phyloP scores from a whole-genome alignment of 1,140 invertebrate species.

The Drosophila quadrilineata region DNA sequence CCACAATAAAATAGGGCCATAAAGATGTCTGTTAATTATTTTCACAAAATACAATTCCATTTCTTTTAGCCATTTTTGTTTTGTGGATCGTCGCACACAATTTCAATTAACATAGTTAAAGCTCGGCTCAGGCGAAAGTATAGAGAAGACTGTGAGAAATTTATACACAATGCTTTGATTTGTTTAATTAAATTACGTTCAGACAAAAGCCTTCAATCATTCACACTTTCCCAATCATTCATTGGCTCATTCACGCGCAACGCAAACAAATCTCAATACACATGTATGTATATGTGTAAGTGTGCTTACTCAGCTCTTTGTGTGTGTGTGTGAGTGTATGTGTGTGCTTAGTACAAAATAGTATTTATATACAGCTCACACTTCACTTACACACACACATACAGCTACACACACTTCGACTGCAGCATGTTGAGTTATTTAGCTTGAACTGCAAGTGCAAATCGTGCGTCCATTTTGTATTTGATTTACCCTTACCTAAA shows the following conservation, averaged over 20 bases:
- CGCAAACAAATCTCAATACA: slow-evolving; percentile 55
- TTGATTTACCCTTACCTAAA: background rate
- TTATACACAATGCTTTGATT: slow-evolving; percentile 49
- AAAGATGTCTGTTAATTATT: slow-evolving; percentile 61
- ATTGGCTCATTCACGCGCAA: slow-evolving; percentile 74
- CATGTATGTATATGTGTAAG: slow-evolving; percentile 22
- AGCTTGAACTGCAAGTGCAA: slow-evolving; percentile 38
- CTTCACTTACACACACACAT: slow-evolving; percentile 28
- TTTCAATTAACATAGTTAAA: slow-evolving; percentile 79
- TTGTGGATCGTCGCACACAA: slow-evolving; percentile 65
- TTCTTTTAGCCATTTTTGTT: slow-evolving; percentile 12
- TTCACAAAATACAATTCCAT: slow-evolving; percentile 28
- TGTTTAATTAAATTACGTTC: slow-evolving; percentile 79
- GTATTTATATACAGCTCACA: slow-evolving; percentile 18
- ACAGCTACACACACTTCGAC: background rate
- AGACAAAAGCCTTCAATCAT: slow-evolving; percentile 76
- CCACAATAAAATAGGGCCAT: slow-evolving; percentile 11
- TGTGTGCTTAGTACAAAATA: background rate
- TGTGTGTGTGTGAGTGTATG: background rate
- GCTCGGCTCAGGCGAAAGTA: too few relatives aligned
- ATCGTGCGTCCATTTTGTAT: slow-evolving; percentile 37
- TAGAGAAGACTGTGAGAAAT: too few relatives aligned
- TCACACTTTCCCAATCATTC: slow-evolving; percentile 76
- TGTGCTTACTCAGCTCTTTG: slow-evolving; percentile 15
- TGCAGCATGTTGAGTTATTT: slow-evolving; percentile 20